These are phyloP conservation scores for Bradypodion pumilum DNA, from an alignment of 2,797 vertebrate species.

Conservation along the genomic window DNA sequence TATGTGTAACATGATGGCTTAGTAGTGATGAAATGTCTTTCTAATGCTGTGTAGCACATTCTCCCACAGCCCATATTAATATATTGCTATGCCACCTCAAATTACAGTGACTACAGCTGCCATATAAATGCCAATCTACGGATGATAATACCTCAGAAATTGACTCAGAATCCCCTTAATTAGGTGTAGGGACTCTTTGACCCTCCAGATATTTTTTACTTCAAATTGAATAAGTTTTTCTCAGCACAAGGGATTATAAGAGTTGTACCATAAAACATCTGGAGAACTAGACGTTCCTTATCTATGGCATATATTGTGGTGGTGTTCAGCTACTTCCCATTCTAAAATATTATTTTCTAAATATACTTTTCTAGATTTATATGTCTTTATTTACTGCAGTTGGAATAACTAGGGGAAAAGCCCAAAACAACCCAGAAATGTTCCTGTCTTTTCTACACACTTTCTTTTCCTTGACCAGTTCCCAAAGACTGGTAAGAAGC, in stretches of 20 bases:
- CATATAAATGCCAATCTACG: background rate
- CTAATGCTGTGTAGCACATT: no score
- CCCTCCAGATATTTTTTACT: background rate
- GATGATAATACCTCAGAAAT: background rate
- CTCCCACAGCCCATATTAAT: no score
- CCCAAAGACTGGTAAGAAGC: constrained; percentile 29
- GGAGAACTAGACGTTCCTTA: background rate
- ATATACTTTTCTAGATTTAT: background rate
- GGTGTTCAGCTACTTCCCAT: background rate
- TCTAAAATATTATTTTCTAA: background rate
- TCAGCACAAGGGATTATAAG: background rate
- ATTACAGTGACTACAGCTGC: background rate
- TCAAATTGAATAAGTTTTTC: background rate
- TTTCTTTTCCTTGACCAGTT: background rate
- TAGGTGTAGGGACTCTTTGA: no score
- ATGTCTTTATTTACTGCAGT: background rate
- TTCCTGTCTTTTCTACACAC: background rate
- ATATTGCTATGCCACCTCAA: background rate
- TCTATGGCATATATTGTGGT: background rate
- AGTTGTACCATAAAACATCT: background rate
- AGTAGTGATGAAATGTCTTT: no score
- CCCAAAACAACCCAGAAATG: background rate
- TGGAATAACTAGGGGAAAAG: background rate
- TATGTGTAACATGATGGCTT: no score
- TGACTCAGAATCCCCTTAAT: background rate